phyloP scores from a whole-genome alignment of 1,140 invertebrate species.

The Ostrea edulis region DNA sequence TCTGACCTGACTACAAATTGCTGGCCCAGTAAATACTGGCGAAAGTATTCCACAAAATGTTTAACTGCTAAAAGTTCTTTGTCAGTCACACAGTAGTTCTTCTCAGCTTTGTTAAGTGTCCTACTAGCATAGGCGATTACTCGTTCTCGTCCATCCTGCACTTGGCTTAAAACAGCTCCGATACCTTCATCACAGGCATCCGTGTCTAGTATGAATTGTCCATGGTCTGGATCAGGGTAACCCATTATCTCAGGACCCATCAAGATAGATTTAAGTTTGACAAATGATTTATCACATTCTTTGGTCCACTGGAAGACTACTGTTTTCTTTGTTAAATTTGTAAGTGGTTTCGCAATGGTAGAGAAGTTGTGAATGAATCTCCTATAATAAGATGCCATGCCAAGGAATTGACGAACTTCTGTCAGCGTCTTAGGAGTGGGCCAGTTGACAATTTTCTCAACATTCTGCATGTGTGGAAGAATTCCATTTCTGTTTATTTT shows the following conservation, averaged over 20 bases:
- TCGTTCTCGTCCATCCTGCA: slow-evolving; percentile 53
- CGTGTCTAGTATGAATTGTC: slow-evolving; percentile 52
- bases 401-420: slow-evolving; percentile 39
- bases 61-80: slow-evolving; percentile 25
- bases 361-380: slow-evolving; percentile 36
- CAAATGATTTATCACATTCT: slow-evolving; percentile 2
- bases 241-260: slow-evolving; percentile 56
- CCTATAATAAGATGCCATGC: slow-evolving; percentile 38
- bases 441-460: slow-evolving; percentile 22
- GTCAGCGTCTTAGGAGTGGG: slow-evolving; percentile 37
- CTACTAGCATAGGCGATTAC: slow-evolving; percentile 52
- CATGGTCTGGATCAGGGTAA: slow-evolving; percentile 64
- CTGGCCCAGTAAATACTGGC: slow-evolving; percentile 60
- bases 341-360: slow-evolving; percentile 1
- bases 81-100: background rate
- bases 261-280: slow-evolving; percentile 62
- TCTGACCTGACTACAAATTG: slow-evolving; percentile 61
- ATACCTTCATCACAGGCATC: slow-evolving; percentile 55
- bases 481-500: slow-evolving; percentile 38
- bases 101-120: background rate
- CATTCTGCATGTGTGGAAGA: slow-evolving; percentile 43
- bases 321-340: slow-evolving; percentile 44
- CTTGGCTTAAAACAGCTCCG: slow-evolving; percentile 56
- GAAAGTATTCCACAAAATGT: slow-evolving; percentile 54
- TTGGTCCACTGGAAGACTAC: slow-evolving; percentile 12